Conservation (phyloP, 1,140 invertebrate genomes). For the Capitella teleta region DNA sequence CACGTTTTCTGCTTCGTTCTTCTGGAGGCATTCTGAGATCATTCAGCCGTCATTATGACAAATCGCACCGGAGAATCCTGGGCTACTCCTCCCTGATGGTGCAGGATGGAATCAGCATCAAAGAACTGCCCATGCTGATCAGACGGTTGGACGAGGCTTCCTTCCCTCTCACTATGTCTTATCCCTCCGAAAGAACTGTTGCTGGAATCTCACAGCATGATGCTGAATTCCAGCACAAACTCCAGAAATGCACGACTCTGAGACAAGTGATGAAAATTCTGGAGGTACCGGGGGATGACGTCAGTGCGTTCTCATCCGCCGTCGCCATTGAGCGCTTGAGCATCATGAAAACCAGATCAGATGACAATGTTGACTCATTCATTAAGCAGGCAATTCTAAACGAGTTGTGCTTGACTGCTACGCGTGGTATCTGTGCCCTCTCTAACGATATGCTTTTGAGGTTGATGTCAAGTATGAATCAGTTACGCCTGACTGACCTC, state of each 20-base stretch:
- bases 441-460: conserved; percentile 15
- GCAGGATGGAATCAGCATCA: conserved; percentile 8
- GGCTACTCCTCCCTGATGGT: conserved; percentile 4
- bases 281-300: conserved; percentile 10
- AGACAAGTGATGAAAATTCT: conserved; percentile 8
- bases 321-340: conserved; percentile 8
- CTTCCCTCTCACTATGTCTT: conserved; percentile 1
- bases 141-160: conserved; percentile 4
- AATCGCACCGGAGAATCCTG: no score
- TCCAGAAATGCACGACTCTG: conserved; percentile 5
- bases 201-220: conserved; percentile 2
- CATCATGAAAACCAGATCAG: not conserved
- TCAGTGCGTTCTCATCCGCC: conserved; percentile 5
- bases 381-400: conserved; percentile 20
- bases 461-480: conserved; percentile 17
- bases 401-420: conserved; percentile 24
- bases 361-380: conserved; percentile 8
- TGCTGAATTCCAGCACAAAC: conserved; percentile 2
- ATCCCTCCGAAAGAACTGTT: not conserved
- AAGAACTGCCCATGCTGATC: conserved; percentile 12
- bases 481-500: no score
- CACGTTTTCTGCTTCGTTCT: no score
- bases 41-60: no score
- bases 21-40: no score
- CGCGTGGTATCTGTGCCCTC: conserved; percentile 14